phyloP scores from a whole-genome alignment of 1,140 invertebrate species.

The Drosophila prosaltans region DNA sequence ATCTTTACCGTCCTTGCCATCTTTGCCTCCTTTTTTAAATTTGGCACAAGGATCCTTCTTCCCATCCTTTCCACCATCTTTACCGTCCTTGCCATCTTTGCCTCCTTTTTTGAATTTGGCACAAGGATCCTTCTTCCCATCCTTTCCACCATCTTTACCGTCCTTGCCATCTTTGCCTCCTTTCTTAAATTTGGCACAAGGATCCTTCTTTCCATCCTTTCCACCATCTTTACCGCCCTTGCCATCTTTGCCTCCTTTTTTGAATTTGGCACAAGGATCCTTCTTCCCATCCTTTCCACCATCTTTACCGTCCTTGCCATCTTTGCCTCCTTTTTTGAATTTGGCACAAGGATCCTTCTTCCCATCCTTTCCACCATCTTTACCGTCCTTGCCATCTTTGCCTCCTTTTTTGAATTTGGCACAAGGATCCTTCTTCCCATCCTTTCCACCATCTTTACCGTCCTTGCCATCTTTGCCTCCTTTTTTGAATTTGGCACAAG shows the following conservation, averaged over 20 bases:
- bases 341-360: conserved; percentile 30
- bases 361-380: conserved; percentile 7
- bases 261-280: conserved; percentile 40
- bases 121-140: conserved; percentile 8
- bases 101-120: conserved; percentile 4
- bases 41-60: conserved; percentile 33
- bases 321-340: conserved; percentile 5
- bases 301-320: conserved; percentile 25
- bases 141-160: neutral
- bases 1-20: conserved; percentile 1
- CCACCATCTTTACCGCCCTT: conserved; percentile 4
- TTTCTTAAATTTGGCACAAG: conserved; percentile 24
- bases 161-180: neutral
- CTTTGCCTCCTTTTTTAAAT: conserved; percentile 18
- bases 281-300: conserved; percentile 34
- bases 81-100: conserved; percentile 12
- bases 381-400: conserved; percentile 21
- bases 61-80: conserved; percentile 6
- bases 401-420: conserved; percentile 34
- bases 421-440: conserved; percentile 24
- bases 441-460: conserved; percentile 9
- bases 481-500: conserved; percentile 36
- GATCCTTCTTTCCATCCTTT: conserved; percentile 32
- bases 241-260: conserved; percentile 14
- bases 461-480: neutral